Evolutionary conservation across 2,797 vertebrate species (phyloP).

Genomic region (Peromyscus nudipes): DNA sequence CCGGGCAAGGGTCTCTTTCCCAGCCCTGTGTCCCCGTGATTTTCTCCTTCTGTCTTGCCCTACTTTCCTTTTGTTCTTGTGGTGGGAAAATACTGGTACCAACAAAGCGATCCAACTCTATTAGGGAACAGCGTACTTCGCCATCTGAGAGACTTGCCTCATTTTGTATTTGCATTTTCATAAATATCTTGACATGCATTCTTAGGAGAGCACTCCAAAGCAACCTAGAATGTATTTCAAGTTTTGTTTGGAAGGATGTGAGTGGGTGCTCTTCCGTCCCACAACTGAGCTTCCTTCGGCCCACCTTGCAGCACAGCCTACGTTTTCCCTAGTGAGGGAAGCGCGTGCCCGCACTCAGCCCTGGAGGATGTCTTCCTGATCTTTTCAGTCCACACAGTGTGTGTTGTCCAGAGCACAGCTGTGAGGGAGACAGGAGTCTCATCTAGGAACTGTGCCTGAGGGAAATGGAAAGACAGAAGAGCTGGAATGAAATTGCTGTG

Average conservation of each 20-base stretch:
- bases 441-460: background rate
- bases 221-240: background rate
- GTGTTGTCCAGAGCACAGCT: background rate
- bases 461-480: background rate
- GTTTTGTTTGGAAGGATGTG: background rate
- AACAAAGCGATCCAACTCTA: background rate
- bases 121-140: background rate
- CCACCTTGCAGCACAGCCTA: background rate
- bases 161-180: background rate
- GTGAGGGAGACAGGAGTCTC: background rate
- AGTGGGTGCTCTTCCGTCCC: background rate
- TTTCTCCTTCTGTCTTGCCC: background rate
- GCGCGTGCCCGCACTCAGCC: background rate
- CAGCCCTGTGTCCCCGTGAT: background rate
- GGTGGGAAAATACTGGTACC: background rate
- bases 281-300: no score
- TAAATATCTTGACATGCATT: background rate
- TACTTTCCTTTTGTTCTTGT: background rate
- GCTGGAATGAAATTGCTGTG: background rate
- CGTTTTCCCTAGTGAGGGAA: background rate
- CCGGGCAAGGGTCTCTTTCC: background rate
- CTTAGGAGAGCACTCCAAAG: background rate
- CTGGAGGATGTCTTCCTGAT: background rate
- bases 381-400: background rate
- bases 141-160: background rate